These are phyloP conservation scores for Rhinolophus ferrumequinum DNA, from an alignment of 2,113 vertebrate genomes.

Conservation along the genomic window DNA sequence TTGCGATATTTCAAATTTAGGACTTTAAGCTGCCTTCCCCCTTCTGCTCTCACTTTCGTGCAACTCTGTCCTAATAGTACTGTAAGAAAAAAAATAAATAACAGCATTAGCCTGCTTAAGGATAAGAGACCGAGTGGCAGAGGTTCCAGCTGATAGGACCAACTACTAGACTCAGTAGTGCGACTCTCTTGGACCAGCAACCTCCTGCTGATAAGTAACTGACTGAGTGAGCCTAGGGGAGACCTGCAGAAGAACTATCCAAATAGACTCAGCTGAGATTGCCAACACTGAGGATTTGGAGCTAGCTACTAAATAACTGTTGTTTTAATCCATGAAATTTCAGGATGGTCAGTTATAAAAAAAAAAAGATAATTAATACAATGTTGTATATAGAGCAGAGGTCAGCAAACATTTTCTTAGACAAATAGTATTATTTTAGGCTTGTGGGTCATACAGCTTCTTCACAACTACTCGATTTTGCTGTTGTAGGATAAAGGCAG, in stretches of 20 bases:
- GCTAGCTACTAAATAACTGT: background rate
- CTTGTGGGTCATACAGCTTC: background rate
- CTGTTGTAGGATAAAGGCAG: background rate
- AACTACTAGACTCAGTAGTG: background rate
- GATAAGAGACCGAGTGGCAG: background rate
- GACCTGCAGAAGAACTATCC: background rate
- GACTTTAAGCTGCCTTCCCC: background rate
- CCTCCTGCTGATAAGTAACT: background rate
- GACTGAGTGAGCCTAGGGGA: background rate
- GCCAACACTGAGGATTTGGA: background rate
- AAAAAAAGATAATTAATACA: background rate
- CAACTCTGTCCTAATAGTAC: background rate
- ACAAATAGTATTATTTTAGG: background rate
- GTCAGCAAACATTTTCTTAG: background rate
- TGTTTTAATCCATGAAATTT: background rate
- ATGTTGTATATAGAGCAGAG: no score
- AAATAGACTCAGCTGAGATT: background rate
- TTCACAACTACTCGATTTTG: background rate
- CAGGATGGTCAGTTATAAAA: background rate
- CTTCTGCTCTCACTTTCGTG: background rate
- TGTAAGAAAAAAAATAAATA: background rate
- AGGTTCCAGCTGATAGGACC: accelerated
- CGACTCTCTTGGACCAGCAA: background rate
- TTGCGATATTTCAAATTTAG: background rate
- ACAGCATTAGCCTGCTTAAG: background rate